A percentile compares a stretch with the other conserved stretches of the same genome.
These are phyloP conservation scores for Parnassius orleans DNA, from an alignment of 2,888 invertebrate genomes.

Conservation along the genomic window DNA sequence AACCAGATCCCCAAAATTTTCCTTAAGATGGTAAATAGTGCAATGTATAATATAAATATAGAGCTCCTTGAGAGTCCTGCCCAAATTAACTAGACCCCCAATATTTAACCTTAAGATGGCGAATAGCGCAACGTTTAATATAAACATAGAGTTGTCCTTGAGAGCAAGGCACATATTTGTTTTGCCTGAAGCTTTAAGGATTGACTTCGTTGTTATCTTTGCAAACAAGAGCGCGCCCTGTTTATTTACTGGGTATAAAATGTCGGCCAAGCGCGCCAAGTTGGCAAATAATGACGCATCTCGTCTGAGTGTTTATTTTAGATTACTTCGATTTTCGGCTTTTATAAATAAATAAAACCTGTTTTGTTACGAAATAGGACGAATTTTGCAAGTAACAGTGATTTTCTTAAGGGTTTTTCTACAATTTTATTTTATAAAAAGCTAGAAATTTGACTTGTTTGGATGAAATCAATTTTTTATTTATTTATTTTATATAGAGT, in stretches of 20 bases:
- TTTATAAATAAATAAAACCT: constrained; percentile 36
- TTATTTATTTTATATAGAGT: too few relatives aligned
- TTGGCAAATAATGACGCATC: constrained; percentile 34
- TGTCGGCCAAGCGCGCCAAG: constrained; percentile 33
- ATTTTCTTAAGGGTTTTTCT: background rate
- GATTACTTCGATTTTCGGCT: constrained; percentile 39
- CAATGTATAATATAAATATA: constrained; percentile 37
- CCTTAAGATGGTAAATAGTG: constrained; percentile 4
- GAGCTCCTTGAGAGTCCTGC: constrained; percentile 52
- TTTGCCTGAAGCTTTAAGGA: constrained; percentile 59
- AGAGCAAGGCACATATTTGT: constrained; percentile 71
- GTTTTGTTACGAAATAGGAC: constrained; percentile 21
- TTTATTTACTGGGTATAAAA: constrained; percentile 50
- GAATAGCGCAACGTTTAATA: constrained; percentile 14
- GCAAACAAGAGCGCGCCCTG: constrained; percentile 58
- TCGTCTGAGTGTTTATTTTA: constrained; percentile 35
- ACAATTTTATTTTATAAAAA: background rate
- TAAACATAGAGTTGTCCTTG: constrained; percentile 50
- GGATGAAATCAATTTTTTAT: too few relatives aligned
- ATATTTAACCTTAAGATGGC: background rate
- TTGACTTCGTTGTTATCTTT: constrained; percentile 67
- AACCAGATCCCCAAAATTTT: too few relatives aligned
- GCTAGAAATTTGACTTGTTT: too few relatives aligned
- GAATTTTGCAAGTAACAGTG: background rate
- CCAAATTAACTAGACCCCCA: too few relatives aligned